Base-by-base conservation (phyloP, 1,140 invertebrate species). In the Macrocentrus cingulum region DNA sequence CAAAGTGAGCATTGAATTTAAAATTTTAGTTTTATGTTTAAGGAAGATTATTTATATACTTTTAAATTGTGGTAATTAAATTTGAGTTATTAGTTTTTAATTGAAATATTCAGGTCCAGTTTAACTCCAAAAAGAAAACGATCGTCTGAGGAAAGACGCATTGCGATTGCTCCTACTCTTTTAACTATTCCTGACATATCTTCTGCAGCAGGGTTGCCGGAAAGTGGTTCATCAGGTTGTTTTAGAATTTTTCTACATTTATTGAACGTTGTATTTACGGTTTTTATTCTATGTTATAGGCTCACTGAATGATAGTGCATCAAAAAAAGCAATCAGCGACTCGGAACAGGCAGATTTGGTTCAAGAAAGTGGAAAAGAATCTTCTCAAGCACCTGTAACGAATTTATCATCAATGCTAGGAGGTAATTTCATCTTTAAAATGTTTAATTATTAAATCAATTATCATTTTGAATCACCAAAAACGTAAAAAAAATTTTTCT, bases 241-340 rank as follows among this genome's bases (percentile, higher is more conserved):
- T 61, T 66, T 61, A 45, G 20, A 6, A 23, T 7, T 9, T n/a
- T 1, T 29, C 8, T 8, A 18, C 7, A 16, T 54, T 44, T 7
- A 46, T 42, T 13, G n/a, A 49, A 36, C 5, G 25, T 55, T 19
- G 32, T 19, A 11, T 36, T 51, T 56, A 81, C 79, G 84, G 29
- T 85, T 84, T 4, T 74, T 85, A 49, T 85, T 84, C 41, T 84
- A 85, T 58, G 85, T 84, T 67, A 76, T 86, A 41, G 84, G 84
- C 59, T 85, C 84, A 3, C 72, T 84, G 19, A 85, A 85, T 66
- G 84, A 86, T 69, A 84, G 74, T 61, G 76, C 45, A 5, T 15
- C 11, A 22, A 7, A 11, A 4, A 72, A 41, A 65, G 29, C 52
- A 60, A 6, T 15, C 9, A 51, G n/a, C 7, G 42, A 44, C 9